Evolutionary conservation across 2,113 vertebrate species (phyloP).

Genomic region (Pachycephala philippinensis): DNA sequence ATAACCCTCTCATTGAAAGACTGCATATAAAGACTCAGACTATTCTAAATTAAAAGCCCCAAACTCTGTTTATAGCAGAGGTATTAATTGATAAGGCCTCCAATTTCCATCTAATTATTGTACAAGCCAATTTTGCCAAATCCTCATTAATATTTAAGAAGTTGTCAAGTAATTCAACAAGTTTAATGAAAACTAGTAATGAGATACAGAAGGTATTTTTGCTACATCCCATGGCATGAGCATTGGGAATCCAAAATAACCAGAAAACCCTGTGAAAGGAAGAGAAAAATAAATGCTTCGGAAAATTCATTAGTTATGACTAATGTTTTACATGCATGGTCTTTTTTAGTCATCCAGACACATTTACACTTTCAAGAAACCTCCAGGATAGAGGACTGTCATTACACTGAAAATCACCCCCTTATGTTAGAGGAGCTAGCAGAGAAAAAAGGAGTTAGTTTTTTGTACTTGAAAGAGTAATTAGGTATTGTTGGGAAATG

Average conservation of each 20-base stretch:
- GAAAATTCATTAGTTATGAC: not conserved
- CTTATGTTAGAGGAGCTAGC: not conserved
- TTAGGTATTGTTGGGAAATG: not conserved
- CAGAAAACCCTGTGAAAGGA: not conserved
- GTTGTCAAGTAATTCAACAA: not conserved
- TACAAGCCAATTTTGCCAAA: not conserved
- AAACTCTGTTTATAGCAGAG: not conserved
- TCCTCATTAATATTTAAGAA: not conserved
- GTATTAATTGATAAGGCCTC: not conserved
- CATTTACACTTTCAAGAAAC: not conserved
- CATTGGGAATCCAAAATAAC: not conserved
- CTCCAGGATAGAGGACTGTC: not conserved
- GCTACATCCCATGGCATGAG: not conserved
- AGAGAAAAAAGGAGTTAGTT: not conserved
- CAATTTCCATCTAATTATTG: conserved; percentile 1
- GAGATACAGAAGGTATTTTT: not conserved
- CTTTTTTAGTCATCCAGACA: not conserved
- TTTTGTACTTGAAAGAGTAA: not conserved
- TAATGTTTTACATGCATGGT: not conserved
- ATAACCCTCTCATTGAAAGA: not conserved
- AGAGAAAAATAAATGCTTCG: not conserved
- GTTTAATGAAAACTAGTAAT: not conserved
- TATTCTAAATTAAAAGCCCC: not conserved
- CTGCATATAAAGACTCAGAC: not conserved
- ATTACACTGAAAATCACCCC: not conserved